Percentiles rank a stretch among this genome's conserved stretches.
These are phyloP conservation scores for Mycetomoellerius zeteki DNA, from an alignment of 1,140 invertebrate species.

Conservation along the genomic window DNA sequence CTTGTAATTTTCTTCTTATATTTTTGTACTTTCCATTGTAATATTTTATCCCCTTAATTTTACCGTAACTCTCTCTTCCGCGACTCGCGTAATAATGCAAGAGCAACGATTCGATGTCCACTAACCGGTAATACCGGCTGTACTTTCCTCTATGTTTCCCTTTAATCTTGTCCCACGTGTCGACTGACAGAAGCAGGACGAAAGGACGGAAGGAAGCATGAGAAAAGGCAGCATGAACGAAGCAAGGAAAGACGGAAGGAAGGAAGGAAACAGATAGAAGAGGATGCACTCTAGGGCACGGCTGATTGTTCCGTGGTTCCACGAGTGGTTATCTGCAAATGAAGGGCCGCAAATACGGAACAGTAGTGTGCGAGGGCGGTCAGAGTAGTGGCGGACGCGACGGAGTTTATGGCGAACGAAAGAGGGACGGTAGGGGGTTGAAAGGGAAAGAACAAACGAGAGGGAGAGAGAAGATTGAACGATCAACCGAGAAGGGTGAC, in stretches of 20 bases:
- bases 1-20: conserved; percentile 32
- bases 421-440: conserved; percentile 16
- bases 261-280: conserved; percentile 72
- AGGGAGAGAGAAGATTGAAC: not conserved
- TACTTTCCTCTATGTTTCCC: conserved; percentile 40
- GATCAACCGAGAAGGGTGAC: conserved; percentile 7
- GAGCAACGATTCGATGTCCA: not conserved
- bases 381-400: conserved; percentile 61
- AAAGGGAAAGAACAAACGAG: not conserved
- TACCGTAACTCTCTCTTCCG: not conserved
- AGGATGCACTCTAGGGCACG: conserved; percentile 76
- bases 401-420: conserved; percentile 66
- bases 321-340: conserved; percentile 81
- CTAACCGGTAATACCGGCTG: not conserved
- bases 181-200: conserved; percentile 40
- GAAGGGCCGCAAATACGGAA: conserved; percentile 79
- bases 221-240: conserved; percentile 17
- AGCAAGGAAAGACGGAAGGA: not conserved
- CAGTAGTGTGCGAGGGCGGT: conserved; percentile 52
- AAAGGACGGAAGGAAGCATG: not conserved
- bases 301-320: conserved; percentile 80
- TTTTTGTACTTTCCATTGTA: not conserved
- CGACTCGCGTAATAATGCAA: not conserved
- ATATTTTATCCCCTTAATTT: not conserved
- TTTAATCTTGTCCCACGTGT: conserved; percentile 57